Conservation (phyloP, 2,888 invertebrate species). For the Papilio protenor region DNA sequence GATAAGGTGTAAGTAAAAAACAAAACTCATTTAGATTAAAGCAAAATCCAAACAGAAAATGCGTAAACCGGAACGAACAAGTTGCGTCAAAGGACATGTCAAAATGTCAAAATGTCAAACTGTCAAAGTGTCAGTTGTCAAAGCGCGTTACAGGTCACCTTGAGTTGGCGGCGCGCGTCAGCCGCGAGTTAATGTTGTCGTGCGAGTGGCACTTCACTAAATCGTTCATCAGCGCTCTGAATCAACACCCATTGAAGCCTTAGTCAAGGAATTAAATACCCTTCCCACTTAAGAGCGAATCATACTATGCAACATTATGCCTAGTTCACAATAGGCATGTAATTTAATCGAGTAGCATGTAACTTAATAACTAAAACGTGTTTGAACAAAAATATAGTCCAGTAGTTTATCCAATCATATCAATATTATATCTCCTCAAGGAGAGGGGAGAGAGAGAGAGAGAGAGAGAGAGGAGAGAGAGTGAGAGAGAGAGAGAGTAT, state of each 20-base stretch:
- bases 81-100: background rate
- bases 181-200: conserved; percentile 73
- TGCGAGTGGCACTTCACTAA: conserved; percentile 78
- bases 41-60: conserved; percentile 11
- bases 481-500: too few relatives aligned
- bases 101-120: conserved; percentile 24
- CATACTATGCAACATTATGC: background rate
- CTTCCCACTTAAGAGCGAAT: background rate
- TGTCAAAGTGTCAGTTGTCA: background rate
- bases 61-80: conserved; percentile 26
- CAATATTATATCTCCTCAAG: too few relatives aligned
- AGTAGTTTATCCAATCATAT: too few relatives aligned
- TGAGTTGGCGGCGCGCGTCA: conserved; percentile 58
- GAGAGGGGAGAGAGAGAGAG: too few relatives aligned
- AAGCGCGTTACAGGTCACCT: conserved; percentile 59
- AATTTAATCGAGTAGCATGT: too few relatives aligned
- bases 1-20: conserved; percentile 24
- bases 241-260: conserved; percentile 42
- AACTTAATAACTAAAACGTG: too few relatives aligned
- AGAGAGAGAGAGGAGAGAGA: too few relatives aligned
- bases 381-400: too few relatives aligned
- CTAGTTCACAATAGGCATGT: too few relatives aligned
- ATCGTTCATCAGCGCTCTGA: conserved; percentile 55
- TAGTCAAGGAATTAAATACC: conserved; percentile 3
- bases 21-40: background rate